Percentiles rank a stretch among this genome's conserved stretches.
Evolutionary conservation across 2,888 invertebrate genomes (phyloP).

Genomic region (Erannis defoliaria): DNA sequence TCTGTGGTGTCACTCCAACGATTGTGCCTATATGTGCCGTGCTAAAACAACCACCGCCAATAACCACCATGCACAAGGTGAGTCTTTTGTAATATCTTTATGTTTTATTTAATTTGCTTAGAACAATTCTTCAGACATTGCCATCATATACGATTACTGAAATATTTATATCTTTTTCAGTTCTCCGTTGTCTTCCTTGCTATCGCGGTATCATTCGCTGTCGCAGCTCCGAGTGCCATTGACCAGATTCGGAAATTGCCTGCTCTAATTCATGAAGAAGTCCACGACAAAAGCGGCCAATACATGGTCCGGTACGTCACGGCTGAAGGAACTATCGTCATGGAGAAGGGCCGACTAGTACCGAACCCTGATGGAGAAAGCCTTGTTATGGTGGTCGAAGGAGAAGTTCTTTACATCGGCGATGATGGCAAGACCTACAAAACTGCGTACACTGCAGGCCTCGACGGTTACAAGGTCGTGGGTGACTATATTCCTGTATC

Average conservation of each 20-base stretch:
- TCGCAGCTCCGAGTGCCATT: conserved; percentile 32
- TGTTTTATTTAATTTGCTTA: not conserved
- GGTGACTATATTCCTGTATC: conserved; percentile 46
- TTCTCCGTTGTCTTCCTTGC: conserved; percentile 21
- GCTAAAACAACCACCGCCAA: not conserved
- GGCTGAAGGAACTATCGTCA: conserved; percentile 62
- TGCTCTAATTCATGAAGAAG: conserved; percentile 60
- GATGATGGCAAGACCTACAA: conserved; percentile 55
- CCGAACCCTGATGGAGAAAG: conserved; percentile 53
- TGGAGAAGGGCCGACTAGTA: conserved; percentile 57
- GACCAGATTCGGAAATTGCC: conserved; percentile 45
- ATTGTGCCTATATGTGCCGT: not conserved
- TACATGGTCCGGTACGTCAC: conserved; percentile 63
- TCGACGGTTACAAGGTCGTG: conserved; percentile 53
- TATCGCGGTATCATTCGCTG: conserved; percentile 26
- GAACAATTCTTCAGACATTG: not conserved
- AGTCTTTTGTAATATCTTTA: conserved; percentile 10
- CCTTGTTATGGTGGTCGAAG: conserved; percentile 57
- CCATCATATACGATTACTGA: not conserved
- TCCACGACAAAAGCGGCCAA: conserved; percentile 62
- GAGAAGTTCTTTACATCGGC: conserved; percentile 57
- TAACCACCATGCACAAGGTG: conserved; percentile 36
- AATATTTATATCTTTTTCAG: conserved; percentile 26
- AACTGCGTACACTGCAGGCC: conserved; percentile 55
- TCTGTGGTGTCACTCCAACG: not conserved